Evolutionary conservation across 2,888 invertebrate genomes (phyloP), one percentile per base, ranked within the genome.

Genomic region (Horisme vitalbata): DNA sequence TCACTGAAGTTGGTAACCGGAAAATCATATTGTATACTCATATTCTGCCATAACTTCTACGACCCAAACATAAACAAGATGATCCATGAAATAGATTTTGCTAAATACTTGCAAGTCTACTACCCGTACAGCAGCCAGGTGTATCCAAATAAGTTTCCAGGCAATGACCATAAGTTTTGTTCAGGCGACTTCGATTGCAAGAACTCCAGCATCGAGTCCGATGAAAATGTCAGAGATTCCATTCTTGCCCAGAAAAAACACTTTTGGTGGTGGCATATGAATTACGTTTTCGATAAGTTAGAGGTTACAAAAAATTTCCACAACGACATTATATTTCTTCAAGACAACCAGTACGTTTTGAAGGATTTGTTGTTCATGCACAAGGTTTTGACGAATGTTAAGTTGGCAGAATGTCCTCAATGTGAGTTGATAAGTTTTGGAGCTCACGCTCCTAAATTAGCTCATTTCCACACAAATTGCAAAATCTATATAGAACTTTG

Each of bases 241-340:
- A 4, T 26, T 0, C 49, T 64, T 4, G 63, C 63, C 3, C 79
- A 80, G 36, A 33, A 44, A 3, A 80, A 79, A 38, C 68, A 70
- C 11, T 71, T 70, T 33, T 77, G 73, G 79, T 81, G 76, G 81
- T 80, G 75, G 81, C 71, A 65, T 43, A 47, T 57, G 2, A 72
- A 67, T 28, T 63, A 65, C 10, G 60, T 80, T 0, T 80, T 80
- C 41, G 69, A 76, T 14, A 37, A 66, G 34, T 15, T 78, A 8
- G 39, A 55, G 14, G 46, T 52, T 0, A 56, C 45, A 0, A 27
- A 57, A 13, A 18, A 52, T 45, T 41, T 63, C 34, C 23, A 69
- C 4, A 37, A 53, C 4, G 39, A 58, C 18, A 30, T 78, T 32
- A 36, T 74, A 52, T 59, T 75, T 48, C 41, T 72, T 8, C 51